Conservation (phyloP, 2,113 vertebrate genomes). For the Hippocampus barbouri region DNA sequence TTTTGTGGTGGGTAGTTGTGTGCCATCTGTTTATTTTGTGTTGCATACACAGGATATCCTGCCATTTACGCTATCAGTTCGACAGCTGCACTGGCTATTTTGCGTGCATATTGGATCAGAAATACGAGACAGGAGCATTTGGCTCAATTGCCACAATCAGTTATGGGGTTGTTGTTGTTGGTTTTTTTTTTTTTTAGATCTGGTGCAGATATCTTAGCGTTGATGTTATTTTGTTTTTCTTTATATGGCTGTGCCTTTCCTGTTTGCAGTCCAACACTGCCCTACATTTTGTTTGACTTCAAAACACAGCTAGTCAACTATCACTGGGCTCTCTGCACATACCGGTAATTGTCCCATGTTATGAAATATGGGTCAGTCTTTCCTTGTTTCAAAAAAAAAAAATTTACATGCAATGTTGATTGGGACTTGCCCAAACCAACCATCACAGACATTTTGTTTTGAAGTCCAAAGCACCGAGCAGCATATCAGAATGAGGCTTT, state of each 20-base stretch:
- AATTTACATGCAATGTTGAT: not conserved
- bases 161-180: not conserved
- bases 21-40: conserved; percentile 5
- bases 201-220: not conserved
- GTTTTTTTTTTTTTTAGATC: too few species aligned
- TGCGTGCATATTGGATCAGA: not conserved
- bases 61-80: not conserved
- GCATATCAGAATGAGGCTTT: too few species aligned
- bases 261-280: not conserved
- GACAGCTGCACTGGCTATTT: not conserved
- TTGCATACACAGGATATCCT: not conserved
- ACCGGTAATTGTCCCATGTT: not conserved
- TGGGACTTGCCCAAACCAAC: not conserved
- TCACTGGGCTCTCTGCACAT: not conserved
- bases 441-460: too few species aligned
- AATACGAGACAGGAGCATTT: not conserved
- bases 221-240: not conserved
- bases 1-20: not conserved
- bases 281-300: not conserved
- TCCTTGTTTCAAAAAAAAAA: not conserved
- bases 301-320: too few species aligned
- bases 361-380: not conserved
- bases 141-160: not conserved
- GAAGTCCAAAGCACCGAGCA: too few species aligned
- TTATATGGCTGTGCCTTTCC: not conserved